Percentiles rank a stretch among this genome's conserved stretches.
These are phyloP conservation scores for Trichechus manatus DNA, from an alignment of 2,113 vertebrate genomes.

Conservation along the genomic window DNA sequence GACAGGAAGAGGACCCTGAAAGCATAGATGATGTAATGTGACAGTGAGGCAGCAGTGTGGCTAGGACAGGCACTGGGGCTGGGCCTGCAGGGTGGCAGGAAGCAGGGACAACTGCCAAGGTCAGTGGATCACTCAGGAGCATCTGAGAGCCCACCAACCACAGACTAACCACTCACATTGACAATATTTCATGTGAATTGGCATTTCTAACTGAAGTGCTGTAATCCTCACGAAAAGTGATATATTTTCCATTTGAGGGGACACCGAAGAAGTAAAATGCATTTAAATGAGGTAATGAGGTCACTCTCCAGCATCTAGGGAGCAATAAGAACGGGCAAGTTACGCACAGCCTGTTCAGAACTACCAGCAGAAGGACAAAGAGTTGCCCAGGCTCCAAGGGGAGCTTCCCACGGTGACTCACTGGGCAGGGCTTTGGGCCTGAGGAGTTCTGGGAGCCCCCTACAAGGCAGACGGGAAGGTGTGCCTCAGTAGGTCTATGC, in stretches of 20 bases:
- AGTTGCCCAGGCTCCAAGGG: background rate
- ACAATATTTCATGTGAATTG: conserved; percentile 24
- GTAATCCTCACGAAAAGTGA: conserved; percentile 17
- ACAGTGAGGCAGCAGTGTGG: background rate
- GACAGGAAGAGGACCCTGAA: background rate
- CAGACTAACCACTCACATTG: background rate
- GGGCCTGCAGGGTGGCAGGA: background rate
- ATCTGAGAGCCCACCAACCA: background rate
- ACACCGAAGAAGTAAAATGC: conserved; percentile 1
- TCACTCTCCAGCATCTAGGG: background rate
- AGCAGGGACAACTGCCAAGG: background rate
- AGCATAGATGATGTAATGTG: background rate
- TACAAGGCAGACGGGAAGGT: background rate
- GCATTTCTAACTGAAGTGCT: conserved; percentile 26
- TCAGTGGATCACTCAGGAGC: background rate
- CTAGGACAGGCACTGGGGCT: background rate
- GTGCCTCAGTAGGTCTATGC: background rate
- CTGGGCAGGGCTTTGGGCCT: background rate
- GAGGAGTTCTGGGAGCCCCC: background rate
- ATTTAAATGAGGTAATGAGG: background rate
- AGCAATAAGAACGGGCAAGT: background rate
- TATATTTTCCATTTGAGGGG: background rate
- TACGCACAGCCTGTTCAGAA: background rate
- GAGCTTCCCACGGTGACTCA: background rate
- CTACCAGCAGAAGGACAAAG: background rate